Percentiles rank a stretch among this genome's conserved stretches.
These are phyloP conservation scores for Trididemnum clinides DNA, from an alignment of 23 tunicate genomes.

Conservation along the genomic window DNA sequence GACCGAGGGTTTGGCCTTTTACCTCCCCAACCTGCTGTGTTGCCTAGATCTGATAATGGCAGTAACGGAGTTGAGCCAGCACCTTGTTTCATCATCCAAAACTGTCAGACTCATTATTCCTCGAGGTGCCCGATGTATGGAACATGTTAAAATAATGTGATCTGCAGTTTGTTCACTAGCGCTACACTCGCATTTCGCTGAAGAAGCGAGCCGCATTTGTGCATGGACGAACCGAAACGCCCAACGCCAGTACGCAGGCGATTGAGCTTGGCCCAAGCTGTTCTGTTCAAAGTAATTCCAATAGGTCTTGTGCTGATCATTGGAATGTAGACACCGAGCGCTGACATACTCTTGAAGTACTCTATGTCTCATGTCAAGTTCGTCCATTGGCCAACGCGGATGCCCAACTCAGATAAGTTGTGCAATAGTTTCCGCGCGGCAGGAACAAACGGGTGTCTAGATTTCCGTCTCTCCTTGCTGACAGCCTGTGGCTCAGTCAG, in stretches of 20 bases:
- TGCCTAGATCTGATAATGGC: too few species aligned
- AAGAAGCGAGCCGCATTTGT: constrained; percentile 16
- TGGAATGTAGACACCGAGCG: not conserved
- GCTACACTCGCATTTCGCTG: constrained; percentile 4
- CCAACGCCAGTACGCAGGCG: constrained; percentile 16
- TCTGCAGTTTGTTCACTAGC: constrained; percentile 5
- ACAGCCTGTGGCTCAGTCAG: not conserved
- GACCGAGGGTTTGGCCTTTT: too few species aligned
- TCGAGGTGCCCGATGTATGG: not conserved
- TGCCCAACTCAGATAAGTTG: not conserved
- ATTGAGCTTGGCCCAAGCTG: not conserved
- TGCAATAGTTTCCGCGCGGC: not conserved
- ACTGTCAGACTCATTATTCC: not conserved
- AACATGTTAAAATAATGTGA: not conserved
- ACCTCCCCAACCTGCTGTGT: too few species aligned
- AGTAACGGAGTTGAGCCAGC: not conserved
- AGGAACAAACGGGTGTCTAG: not conserved
- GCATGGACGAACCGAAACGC: constrained; percentile 15
- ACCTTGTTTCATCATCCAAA: not conserved
- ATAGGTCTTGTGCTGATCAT: not conserved
- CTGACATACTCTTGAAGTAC: not conserved
- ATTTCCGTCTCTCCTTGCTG: not conserved
- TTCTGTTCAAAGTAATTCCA: not conserved
- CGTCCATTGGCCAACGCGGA: not conserved
- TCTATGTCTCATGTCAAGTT: not conserved